phyloP scores from a whole-genome alignment of 2,113 vertebrate genomes.

The Colaptes auratus region DNA sequence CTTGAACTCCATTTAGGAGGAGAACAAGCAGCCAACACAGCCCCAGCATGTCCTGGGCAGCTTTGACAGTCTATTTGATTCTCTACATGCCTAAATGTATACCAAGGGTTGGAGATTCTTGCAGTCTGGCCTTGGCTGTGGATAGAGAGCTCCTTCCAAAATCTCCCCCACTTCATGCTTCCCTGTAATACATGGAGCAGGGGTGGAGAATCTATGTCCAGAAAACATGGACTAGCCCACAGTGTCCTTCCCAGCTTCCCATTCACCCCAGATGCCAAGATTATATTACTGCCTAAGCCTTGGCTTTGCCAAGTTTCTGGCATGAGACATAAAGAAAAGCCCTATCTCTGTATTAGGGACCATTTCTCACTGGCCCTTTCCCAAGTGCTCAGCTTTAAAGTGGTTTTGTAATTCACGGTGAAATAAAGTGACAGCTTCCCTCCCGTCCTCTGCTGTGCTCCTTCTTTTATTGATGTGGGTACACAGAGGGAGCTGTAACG shows the following conservation, averaged over 20 bases:
- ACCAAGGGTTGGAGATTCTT: not conserved
- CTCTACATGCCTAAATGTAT: not conserved
- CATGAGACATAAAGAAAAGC: conserved; percentile 29
- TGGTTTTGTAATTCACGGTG: conserved; percentile 75
- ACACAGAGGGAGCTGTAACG: conserved; percentile 68
- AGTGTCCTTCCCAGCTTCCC: conserved; percentile 1
- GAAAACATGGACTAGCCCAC: not conserved
- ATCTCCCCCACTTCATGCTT: not conserved
- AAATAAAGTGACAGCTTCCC: conserved; percentile 74
- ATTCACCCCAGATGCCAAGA: not conserved
- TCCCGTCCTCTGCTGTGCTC: conserved; percentile 47
- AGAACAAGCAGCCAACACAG: not conserved
- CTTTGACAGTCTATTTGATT: conserved; percentile 23
- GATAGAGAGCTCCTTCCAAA: not conserved
- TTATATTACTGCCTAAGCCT: not conserved
- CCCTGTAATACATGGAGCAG: not conserved
- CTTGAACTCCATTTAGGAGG: not conserved
- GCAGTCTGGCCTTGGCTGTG: not conserved
- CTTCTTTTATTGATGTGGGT: conserved; percentile 74
- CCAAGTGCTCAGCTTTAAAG: conserved; percentile 64
- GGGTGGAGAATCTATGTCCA: not conserved
- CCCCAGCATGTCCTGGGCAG: not conserved
- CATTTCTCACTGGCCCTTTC: conserved; percentile 53
- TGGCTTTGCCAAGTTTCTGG: conserved; percentile 44
- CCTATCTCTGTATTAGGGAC: conserved; percentile 50